These are phyloP conservation scores for Athrips mouffetella DNA, from an alignment of 2,888 invertebrate genomes.

Conservation along the genomic window DNA sequence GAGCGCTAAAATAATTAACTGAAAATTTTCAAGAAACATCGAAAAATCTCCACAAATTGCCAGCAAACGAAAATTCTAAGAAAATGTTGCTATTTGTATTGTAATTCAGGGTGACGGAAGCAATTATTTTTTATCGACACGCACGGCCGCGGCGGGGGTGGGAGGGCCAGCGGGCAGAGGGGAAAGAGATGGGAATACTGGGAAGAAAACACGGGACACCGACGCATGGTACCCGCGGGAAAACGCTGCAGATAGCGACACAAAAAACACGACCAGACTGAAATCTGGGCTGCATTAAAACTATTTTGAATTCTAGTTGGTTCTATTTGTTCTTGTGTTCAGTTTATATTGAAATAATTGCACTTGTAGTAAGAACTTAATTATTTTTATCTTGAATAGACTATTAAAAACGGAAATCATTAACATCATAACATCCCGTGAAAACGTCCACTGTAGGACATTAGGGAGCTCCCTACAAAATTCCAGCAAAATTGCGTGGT, in stretches of 20 bases:
- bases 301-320: too few species aligned
- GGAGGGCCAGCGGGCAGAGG: constrained; percentile 22
- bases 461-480: too few species aligned
- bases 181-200: constrained; percentile 31
- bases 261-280: constrained; percentile 42
- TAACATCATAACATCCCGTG: too few species aligned
- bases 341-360: too few species aligned
- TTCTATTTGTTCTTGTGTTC: too few species aligned
- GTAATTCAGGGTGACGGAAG: constrained; percentile 60
- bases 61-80: constrained; percentile 26
- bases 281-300: not conserved
- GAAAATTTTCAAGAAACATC: too few species aligned
- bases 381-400: too few species aligned
- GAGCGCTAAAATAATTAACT: too few species aligned
- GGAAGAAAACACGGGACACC: constrained; percentile 35
- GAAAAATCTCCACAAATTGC: too few species aligned
- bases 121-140: constrained; percentile 76
- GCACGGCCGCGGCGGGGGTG: constrained; percentile 53
- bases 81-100: constrained; percentile 45
- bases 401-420: too few species aligned
- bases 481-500: not conserved
- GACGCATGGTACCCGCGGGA: constrained; percentile 74
- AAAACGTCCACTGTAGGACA: too few species aligned
- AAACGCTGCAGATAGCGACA: constrained; percentile 38
- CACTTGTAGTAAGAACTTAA: too few species aligned